A percentile compares a stretch with the other conserved stretches of the same genome.
These are phyloP conservation scores for Merodon equestris DNA, from an alignment of 2,888 invertebrate genomes.

Conservation along the genomic window DNA sequence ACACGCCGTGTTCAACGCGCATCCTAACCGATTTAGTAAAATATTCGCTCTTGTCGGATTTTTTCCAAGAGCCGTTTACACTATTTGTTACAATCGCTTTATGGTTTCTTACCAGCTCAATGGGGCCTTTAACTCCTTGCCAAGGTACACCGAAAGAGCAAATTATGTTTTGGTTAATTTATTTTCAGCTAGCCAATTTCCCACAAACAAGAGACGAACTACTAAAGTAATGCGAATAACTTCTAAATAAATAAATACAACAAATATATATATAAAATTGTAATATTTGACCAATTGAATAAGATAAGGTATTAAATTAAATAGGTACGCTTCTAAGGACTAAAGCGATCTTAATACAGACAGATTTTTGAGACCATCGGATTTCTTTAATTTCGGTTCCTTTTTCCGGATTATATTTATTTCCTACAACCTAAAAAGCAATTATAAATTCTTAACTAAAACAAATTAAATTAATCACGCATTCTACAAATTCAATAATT, in stretches of 20 bases:
- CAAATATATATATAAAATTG: conserved; percentile 59
- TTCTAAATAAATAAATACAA: conserved; percentile 42
- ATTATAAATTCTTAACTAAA: conserved; percentile 3
- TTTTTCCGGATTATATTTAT: conserved; percentile 5
- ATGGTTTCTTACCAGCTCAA: not conserved
- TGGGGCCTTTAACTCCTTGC: not conserved
- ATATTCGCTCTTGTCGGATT: not conserved
- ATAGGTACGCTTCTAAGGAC: conserved; percentile 55
- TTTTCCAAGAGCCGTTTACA: not conserved
- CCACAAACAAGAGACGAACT: conserved; percentile 37
- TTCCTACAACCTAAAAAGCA: conserved; percentile 12
- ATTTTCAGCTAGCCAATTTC: conserved; percentile 7
- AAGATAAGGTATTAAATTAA: conserved; percentile 65
- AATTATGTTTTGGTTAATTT: conserved; percentile 11
- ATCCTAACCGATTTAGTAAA: not conserved
- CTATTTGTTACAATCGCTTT: conserved; percentile 5
- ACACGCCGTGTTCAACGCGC: not conserved
- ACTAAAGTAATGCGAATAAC: conserved; percentile 20
- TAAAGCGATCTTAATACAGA: conserved; percentile 17
- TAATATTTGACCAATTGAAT: conserved; percentile 70
- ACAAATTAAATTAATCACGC: conserved; percentile 47
- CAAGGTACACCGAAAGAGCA: not conserved
- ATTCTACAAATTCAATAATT: conserved; percentile 57
- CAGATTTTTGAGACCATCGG: no score
- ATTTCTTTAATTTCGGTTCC: conserved; percentile 23